phyloP scores from a whole-genome alignment of 2,797 vertebrate species.

The Hapalemur alaotrensis region DNA sequence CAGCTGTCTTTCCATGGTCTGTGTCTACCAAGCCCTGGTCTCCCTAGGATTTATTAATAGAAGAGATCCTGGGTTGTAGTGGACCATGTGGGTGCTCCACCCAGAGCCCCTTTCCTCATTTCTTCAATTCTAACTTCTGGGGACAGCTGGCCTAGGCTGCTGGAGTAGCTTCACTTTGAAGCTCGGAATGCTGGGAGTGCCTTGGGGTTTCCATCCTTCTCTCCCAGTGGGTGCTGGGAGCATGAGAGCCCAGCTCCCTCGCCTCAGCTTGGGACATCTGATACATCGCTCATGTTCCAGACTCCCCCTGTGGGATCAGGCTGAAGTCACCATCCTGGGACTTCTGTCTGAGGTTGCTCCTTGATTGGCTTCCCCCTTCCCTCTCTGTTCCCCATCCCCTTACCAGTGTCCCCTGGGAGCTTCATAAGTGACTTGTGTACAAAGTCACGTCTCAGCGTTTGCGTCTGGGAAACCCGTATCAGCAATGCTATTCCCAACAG shows the following conservation, averaged over 20 bases:
- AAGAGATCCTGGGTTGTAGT: not conserved
- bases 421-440: not conserved
- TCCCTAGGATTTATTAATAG: not conserved
- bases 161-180: not conserved
- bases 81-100: not conserved
- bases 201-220: too few species aligned
- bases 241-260: not conserved
- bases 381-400: not conserved
- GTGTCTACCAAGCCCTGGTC: not conserved
- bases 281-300: not conserved
- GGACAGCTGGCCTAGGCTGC: not conserved
- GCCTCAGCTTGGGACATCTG: not conserved
- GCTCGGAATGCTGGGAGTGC: not conserved
- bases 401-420: not conserved
- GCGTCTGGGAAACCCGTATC: not conserved
- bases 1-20: not conserved
- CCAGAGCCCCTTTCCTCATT: not conserved
- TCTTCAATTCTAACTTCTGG: not conserved
- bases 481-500: not conserved
- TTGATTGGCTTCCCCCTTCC: not conserved
- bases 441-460: not conserved
- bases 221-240: not conserved
- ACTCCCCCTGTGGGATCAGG: not conserved
- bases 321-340: not conserved
- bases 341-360: not conserved